phyloP scores from a whole-genome alignment of 2,797 vertebrate species.

The Cottoperca gobio region DNA sequence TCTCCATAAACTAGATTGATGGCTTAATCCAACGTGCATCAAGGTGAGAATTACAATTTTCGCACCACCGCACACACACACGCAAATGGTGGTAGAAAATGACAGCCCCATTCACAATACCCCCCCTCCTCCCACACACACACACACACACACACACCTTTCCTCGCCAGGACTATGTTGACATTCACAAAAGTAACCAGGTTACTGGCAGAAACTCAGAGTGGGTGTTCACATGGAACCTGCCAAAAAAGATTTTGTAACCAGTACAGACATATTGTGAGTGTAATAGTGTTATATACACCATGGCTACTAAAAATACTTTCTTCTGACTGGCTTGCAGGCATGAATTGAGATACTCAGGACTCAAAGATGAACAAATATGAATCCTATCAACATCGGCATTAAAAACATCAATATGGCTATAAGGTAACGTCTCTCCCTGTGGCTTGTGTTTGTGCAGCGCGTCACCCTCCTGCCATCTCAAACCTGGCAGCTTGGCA shows the following conservation, averaged over 20 bases:
- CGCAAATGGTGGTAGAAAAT: not conserved
- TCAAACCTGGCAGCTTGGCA: no score
- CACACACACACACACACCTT: slow-evolving; percentile 3
- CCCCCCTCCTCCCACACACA: slow-evolving; percentile 19
- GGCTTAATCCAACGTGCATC: slow-evolving; percentile 73
- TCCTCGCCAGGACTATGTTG: slow-evolving; percentile 6
- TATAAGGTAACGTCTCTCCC: no score
- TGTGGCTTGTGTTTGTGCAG: no score
- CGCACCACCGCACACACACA: slow-evolving; percentile 30
- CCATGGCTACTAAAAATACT: not conserved
- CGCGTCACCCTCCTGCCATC: no score
- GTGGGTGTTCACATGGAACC: not conserved
- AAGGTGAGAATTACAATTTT: slow-evolving; percentile 77
- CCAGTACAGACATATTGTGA: not conserved
- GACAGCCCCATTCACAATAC: slow-evolving; percentile 9
- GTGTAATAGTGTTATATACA: not conserved
- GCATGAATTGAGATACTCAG: not conserved
- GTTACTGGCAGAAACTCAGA: slow-evolving; percentile 7
- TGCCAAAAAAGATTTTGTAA: not conserved
- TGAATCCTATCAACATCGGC: no score
- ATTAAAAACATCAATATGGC: no score
- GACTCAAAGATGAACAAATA: not conserved
- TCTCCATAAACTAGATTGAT: slow-evolving; percentile 77
- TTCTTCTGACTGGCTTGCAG: not conserved
- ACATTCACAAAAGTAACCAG: slow-evolving; percentile 27